These are phyloP conservation scores for Xiphias gladius DNA, from an alignment of 2,113 vertebrate species.

Conservation along the genomic window DNA sequence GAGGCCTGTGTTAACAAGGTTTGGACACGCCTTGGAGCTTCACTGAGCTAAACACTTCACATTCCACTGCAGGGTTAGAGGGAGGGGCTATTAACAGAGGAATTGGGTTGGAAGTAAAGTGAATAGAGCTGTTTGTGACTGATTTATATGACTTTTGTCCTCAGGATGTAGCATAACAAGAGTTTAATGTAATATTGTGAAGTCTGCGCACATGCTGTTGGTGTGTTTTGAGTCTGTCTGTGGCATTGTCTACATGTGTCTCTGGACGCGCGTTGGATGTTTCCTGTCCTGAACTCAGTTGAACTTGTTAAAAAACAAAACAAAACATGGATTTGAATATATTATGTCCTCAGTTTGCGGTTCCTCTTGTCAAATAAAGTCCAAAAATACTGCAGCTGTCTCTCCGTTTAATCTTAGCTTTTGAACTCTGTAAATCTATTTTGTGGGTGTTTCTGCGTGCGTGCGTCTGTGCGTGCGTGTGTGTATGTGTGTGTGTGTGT, in stretches of 20 bases:
- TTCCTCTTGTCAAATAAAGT: slow-evolving; percentile 8
- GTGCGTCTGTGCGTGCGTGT: too few species aligned
- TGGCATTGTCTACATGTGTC: not conserved
- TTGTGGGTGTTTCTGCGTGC: not conserved
- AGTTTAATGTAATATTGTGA: slow-evolving; percentile 21
- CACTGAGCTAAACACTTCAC: slow-evolving; percentile 59
- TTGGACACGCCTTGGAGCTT: slow-evolving; percentile 60
- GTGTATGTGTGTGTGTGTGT: too few species aligned
- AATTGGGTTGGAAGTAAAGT: slow-evolving; percentile 10
- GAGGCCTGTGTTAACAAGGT: slow-evolving; percentile 72
- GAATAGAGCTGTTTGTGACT: slow-evolving; percentile 26
- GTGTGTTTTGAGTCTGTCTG: not conserved
- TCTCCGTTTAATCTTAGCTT: not conserved
- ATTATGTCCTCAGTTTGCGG: not conserved
- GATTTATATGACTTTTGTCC: slow-evolving; percentile 26
- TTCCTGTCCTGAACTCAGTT: slow-evolving; percentile 1
- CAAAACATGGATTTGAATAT: not conserved
- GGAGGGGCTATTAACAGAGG: slow-evolving; percentile 18
- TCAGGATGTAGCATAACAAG: slow-evolving; percentile 19
- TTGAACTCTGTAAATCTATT: not conserved
- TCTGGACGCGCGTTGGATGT: not conserved
- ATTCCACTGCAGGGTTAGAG: slow-evolving; percentile 68
- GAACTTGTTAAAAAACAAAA: not conserved
- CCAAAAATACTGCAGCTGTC: slow-evolving; percentile 23
- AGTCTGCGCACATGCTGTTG: not conserved